These are phyloP conservation scores for Drosophila pachea DNA, from an alignment of 1,140 invertebrate species.

Conservation along the genomic window DNA sequence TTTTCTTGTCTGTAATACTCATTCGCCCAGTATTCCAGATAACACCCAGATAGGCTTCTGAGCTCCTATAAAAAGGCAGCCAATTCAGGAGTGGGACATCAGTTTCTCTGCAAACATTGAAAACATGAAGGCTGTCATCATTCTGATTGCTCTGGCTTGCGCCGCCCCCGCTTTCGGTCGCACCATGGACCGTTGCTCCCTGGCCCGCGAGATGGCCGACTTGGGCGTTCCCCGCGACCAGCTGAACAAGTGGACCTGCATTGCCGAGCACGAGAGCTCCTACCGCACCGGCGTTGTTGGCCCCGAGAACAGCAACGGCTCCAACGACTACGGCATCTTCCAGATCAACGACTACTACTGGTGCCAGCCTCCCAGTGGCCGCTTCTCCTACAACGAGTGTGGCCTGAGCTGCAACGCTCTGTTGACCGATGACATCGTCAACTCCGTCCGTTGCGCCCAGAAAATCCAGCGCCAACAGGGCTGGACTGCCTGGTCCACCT, in stretches of 20 bases:
- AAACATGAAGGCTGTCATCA: conserved; percentile 43
- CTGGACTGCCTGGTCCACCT: conserved; percentile 45
- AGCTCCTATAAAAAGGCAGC: no score
- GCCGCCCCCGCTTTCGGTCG: conserved; percentile 29
- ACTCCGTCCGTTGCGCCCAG: conserved; percentile 22
- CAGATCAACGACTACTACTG: conserved; percentile 70
- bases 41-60: no score
- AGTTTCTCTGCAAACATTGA: no score
- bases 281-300: conserved; percentile 46
- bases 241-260: conserved; percentile 43
- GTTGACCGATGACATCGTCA: conserved; percentile 39
- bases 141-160: conserved; percentile 40
- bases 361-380: conserved; percentile 52
- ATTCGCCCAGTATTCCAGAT: no score
- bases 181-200: conserved; percentile 63
- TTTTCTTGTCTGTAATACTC: no score
- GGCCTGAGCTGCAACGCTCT: conserved; percentile 33
- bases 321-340: conserved; percentile 65
- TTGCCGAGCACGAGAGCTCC: conserved; percentile 48
- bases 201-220: conserved; percentile 59
- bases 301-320: conserved; percentile 46
- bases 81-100: no score
- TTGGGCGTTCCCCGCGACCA: conserved; percentile 42
- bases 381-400: conserved; percentile 43
- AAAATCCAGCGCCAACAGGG: conserved; percentile 32